These are phyloP conservation scores for Drosophila diplacantha DNA, from an alignment of 2,888 invertebrate genomes.

Conservation along the genomic window DNA sequence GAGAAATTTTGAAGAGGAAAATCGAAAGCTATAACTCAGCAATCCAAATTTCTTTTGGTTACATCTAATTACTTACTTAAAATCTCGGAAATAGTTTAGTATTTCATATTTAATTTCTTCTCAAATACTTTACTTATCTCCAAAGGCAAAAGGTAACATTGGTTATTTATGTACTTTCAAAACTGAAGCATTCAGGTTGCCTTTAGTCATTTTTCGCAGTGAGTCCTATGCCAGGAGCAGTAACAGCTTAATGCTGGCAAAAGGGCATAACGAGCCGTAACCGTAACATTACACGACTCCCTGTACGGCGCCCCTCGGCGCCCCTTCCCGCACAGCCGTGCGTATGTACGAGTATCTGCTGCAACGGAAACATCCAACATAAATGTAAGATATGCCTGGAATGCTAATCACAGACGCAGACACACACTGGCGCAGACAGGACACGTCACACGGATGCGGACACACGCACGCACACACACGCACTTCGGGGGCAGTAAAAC, in stretches of 20 bases:
- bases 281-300: slow-evolving; percentile 68
- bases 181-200: background rate
- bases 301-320: slow-evolving; percentile 34
- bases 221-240: slow-evolving; percentile 32
- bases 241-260: slow-evolving; percentile 50
- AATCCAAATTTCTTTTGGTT: background rate
- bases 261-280: slow-evolving; percentile 73
- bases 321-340: slow-evolving; percentile 11
- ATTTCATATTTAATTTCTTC: too few species aligned
- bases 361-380: slow-evolving; percentile 71
- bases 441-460: slow-evolving; percentile 16
- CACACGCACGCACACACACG: slow-evolving; percentile 9
- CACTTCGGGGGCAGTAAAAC: slow-evolving; percentile 61
- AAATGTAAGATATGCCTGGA: slow-evolving; percentile 73
- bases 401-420: slow-evolving; percentile 71
- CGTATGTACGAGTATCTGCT: slow-evolving; percentile 64
- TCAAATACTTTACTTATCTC: too few species aligned
- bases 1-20: background rate
- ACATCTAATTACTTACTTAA: too few species aligned
- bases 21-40: background rate
- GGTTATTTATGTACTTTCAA: background rate
- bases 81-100: background rate
- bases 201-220: background rate
- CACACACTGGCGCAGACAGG: slow-evolving; percentile 27
- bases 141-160: too few species aligned